Percentiles rank a stretch among this genome's conserved stretches.
Evolutionary conservation across 2,888 invertebrate species (phyloP).

Genomic region (Drosophila conformis): DNA sequence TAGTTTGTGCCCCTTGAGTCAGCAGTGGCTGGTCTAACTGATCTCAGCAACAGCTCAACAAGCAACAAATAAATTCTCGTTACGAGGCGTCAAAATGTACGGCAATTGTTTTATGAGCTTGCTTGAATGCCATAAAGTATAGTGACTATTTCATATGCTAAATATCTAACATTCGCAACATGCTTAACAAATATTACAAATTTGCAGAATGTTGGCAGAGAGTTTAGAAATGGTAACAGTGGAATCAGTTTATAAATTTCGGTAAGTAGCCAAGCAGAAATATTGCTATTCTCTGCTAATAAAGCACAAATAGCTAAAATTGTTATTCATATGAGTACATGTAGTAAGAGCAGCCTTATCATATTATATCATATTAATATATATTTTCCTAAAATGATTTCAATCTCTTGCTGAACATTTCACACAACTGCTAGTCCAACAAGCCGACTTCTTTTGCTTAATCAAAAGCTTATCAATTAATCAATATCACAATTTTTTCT

Average conservation of each 20-base stretch:
- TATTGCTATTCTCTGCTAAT: not conserved
- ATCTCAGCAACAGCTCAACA: conserved; percentile 28
- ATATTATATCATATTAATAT: not conserved
- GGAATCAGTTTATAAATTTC: not conserved
- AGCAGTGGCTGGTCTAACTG: conserved; percentile 36
- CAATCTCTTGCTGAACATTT: not conserved
- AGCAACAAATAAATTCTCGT: conserved; percentile 33
- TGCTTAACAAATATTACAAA: not conserved
- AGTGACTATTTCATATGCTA: not conserved
- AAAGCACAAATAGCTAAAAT: not conserved
- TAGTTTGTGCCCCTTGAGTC: conserved; percentile 25
- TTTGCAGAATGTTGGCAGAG: not conserved
- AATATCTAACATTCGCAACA: not conserved
- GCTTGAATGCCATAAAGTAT: not conserved
- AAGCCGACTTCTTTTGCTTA: not conserved
- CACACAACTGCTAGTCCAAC: not conserved
- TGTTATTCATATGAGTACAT: not conserved
- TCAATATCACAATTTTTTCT: not conserved
- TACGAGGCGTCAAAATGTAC: conserved; percentile 39
- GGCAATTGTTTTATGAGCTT: conserved; percentile 12
- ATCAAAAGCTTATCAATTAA: not conserved
- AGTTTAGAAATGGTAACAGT: not conserved
- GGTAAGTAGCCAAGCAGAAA: not conserved
- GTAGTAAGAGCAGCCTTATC: not conserved
- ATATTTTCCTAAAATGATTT: not conserved